Percentiles rank a stretch among this genome's conserved stretches.
Evolutionary conservation across 2,888 invertebrate species (phyloP).

Genomic region (Idaea straminata): DNA sequence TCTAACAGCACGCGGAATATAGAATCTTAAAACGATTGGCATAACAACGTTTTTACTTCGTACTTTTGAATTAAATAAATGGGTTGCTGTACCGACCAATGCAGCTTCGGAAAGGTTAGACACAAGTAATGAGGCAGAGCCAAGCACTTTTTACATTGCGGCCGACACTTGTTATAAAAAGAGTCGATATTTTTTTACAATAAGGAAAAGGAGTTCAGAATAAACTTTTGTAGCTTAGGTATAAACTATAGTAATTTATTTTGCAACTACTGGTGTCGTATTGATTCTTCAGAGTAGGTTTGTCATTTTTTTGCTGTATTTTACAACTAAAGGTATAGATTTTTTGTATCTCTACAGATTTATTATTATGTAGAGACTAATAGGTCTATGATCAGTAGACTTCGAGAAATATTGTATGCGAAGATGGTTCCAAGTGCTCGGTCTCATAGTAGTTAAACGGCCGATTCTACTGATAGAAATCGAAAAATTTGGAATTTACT

Average conservation of each 20-base stretch:
- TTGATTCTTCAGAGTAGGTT: no score
- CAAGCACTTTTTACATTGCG: slow-evolving; percentile 41
- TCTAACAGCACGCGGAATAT: slow-evolving; percentile 37
- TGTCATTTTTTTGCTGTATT: no score
- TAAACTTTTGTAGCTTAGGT: background rate
- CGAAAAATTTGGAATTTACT: no score
- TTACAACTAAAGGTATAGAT: no score
- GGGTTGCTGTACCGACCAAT: slow-evolving; percentile 48
- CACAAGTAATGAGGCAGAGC: slow-evolving; percentile 56
- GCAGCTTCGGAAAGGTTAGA: slow-evolving; percentile 48
- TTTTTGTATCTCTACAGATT: no score
- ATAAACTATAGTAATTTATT: background rate
- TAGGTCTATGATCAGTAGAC: no score
- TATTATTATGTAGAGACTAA: no score
- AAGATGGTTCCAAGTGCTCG: no score
- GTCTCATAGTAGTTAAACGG: no score
- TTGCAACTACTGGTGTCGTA: background rate
- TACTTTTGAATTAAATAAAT: slow-evolving; percentile 42
- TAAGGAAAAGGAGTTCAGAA: background rate
- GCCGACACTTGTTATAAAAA: slow-evolving; percentile 15
- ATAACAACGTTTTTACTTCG: slow-evolving; percentile 40
- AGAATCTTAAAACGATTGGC: slow-evolving; percentile 34
- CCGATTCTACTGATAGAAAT: no score
- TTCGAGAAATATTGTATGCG: no score
- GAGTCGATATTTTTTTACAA: background rate